Conservation (phyloP, 2,888 invertebrate genomes). For the Pollenia angustigena region DNA sequence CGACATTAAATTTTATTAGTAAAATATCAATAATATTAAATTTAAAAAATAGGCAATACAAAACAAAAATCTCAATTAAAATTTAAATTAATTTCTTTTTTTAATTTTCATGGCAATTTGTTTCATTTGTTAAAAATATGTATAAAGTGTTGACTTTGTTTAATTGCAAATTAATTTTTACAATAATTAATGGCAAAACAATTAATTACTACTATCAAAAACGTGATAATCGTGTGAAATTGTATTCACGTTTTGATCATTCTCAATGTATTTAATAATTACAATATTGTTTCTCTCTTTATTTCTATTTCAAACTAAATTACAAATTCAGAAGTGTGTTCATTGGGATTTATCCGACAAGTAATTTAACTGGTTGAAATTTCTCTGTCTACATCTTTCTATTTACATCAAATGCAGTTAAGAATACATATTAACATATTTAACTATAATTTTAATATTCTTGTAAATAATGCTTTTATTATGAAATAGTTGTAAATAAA, state of each 20-base stretch:
- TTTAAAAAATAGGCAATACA: neutral
- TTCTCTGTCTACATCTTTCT: neutral
- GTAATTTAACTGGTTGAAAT: neutral
- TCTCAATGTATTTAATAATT: conserved; percentile 23
- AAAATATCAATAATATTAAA: conserved; percentile 8
- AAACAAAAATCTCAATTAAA: neutral
- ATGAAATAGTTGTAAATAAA: conserved; percentile 11
- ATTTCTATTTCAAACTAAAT: conserved; percentile 17
- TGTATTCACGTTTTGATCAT: conserved; percentile 57
- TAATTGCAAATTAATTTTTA: conserved; percentile 41
- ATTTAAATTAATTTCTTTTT: conserved; percentile 6
- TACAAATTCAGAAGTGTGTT: neutral
- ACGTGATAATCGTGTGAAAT: conserved; percentile 68
- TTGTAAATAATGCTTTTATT: neutral
- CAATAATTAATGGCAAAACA: conserved; percentile 39
- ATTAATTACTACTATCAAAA: conserved; percentile 53
- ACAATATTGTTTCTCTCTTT: conserved; percentile 13
- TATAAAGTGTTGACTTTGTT: conserved; percentile 60
- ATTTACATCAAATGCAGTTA: neutral
- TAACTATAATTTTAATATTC: neutral
- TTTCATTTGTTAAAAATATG: conserved; percentile 25
- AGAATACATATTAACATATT: neutral
- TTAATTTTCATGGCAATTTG: neutral
- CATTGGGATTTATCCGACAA: neutral
- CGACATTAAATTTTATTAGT: conserved; percentile 19